Percentiles rank a stretch among this genome's conserved stretches.
phyloP scores from a whole-genome alignment of 2,888 invertebrate genomes.

The Pterostichus niger region DNA sequence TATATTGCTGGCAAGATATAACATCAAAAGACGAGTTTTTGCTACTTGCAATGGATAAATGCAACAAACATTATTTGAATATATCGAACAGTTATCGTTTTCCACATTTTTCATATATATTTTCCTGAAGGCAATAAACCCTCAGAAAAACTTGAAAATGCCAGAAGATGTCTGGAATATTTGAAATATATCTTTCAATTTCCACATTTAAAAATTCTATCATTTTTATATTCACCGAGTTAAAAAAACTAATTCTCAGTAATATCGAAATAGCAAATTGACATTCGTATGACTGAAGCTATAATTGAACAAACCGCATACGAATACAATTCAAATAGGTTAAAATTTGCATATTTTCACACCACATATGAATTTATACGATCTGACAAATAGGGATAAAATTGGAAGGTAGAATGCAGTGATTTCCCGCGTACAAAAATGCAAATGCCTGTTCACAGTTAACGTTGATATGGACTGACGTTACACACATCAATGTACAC shows the following conservation, averaged over 20 bases:
- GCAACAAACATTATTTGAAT: background rate
- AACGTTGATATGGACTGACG: background rate
- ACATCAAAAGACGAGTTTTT: background rate
- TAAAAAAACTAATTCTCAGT: no score
- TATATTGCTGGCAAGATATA: no score
- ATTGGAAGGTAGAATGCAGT: constrained; percentile 5
- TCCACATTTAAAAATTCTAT: background rate
- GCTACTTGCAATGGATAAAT: background rate
- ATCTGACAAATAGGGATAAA: background rate
- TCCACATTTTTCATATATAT: background rate
- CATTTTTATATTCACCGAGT: no score
- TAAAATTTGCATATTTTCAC: constrained; percentile 37
- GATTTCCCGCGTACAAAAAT: constrained; percentile 21
- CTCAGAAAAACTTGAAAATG: background rate
- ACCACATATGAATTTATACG: background rate
- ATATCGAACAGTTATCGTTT: background rate
- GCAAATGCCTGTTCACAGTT: background rate
- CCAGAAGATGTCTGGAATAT: background rate
- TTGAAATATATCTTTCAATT: background rate
- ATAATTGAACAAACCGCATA: constrained; percentile 4
- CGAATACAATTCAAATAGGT: background rate
- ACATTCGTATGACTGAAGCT: background rate
- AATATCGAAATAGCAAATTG: no score
- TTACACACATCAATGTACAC: constrained; percentile 16
- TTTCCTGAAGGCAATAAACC: constrained; percentile 1